phyloP scores from a whole-genome alignment of 2,113 vertebrate species.

The Etheostoma spectabile region DNA sequence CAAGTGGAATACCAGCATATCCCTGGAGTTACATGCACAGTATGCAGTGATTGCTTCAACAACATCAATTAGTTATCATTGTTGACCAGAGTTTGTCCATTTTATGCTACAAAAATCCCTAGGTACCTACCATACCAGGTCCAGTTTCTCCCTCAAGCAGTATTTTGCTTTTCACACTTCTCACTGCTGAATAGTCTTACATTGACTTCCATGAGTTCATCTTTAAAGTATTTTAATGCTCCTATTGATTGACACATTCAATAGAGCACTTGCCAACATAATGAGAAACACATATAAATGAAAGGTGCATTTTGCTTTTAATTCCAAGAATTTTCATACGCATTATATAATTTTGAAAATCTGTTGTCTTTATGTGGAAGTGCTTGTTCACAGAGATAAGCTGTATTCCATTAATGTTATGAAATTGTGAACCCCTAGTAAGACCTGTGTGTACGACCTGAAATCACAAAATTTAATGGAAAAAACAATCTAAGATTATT shows the following conservation, averaged over 20 bases:
- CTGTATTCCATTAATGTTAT: no score
- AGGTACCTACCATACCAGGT: constrained; percentile 56
- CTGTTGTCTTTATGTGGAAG: no score
- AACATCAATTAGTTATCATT: background rate
- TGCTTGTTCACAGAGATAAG: no score
- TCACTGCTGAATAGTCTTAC: constrained; percentile 70
- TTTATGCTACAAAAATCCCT: no score
- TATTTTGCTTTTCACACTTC: constrained; percentile 69
- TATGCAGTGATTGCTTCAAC: background rate
- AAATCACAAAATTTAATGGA: no score
- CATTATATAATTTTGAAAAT: constrained; percentile 70
- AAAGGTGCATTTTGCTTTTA: no score
- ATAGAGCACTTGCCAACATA: background rate
- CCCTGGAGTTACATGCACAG: no score
- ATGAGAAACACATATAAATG: background rate
- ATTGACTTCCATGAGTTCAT: constrained; percentile 72
- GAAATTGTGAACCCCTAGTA: no score
- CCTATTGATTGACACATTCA: background rate
- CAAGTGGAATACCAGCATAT: no score
- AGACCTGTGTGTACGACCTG: no score
- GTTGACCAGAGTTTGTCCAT: background rate
- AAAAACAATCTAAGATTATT: no score
- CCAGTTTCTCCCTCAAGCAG: constrained; percentile 80
- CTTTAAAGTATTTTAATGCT: no score
- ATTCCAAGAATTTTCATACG: constrained; percentile 44